A percentile compares a stretch with the other conserved stretches of the same genome.
Conservation (phyloP, 2,113 vertebrate species). For the Phodopus roborovskii region DNA sequence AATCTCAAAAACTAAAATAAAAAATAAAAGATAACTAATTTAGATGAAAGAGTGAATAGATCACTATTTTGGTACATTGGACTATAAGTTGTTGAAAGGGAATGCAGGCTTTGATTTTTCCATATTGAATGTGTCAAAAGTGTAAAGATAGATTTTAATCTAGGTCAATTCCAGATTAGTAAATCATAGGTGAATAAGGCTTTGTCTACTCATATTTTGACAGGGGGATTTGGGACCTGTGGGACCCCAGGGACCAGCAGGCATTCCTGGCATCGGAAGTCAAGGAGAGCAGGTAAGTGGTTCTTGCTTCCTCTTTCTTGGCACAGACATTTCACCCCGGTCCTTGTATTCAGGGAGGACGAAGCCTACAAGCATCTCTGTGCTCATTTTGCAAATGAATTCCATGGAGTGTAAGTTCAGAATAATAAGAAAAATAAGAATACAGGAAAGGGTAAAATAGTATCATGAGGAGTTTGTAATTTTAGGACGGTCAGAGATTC, state of each 20-base stretch:
- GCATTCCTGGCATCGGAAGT: conserved; percentile 82
- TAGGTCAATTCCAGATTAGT: background rate
- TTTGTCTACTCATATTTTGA: conserved; percentile 51
- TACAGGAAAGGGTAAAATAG: background rate
- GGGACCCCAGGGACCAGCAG: conserved; percentile 87
- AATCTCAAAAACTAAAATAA: background rate
- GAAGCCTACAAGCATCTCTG: background rate
- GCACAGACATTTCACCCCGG: background rate
- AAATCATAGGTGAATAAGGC: background rate
- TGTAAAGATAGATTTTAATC: conserved; percentile 27
- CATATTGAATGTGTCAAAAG: background rate
- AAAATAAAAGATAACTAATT: background rate
- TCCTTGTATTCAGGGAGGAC: background rate
- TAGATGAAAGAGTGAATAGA: background rate
- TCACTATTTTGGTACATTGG: background rate
- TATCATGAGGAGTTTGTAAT: background rate
- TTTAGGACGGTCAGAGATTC: conserved; percentile 29
- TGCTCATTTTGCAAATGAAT: background rate
- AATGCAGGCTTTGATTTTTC: background rate
- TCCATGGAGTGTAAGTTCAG: background rate
- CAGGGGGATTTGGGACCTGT: conserved; percentile 89
- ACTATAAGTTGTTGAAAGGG: background rate
- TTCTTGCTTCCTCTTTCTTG: background rate
- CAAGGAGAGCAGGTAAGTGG: conserved; percentile 81
- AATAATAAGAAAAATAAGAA: conserved; percentile 15